phyloP scores from a whole-genome alignment of 2,888 invertebrate genomes.

The Punctoribates punctum region DNA sequence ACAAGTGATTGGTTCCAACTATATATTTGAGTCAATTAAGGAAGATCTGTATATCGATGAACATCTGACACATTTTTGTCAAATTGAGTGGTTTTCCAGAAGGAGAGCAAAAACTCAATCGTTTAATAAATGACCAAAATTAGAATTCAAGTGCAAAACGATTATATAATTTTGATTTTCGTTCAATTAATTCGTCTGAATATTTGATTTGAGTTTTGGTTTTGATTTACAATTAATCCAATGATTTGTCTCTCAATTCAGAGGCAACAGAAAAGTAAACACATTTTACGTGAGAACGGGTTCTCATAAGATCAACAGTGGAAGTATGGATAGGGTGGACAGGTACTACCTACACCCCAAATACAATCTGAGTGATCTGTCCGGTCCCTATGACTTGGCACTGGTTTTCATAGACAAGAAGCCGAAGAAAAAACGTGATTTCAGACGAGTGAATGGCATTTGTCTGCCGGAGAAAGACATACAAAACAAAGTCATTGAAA shows the following conservation, averaged over 20 bases:
- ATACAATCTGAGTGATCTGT: conserved; percentile 11
- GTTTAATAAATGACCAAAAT: too few species aligned
- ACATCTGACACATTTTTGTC: too few species aligned
- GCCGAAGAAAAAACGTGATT: background rate
- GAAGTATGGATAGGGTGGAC: background rate
- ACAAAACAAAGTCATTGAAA: background rate
- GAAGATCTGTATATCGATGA: background rate
- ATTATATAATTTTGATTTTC: background rate
- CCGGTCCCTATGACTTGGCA: conserved; percentile 14
- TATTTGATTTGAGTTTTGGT: background rate
- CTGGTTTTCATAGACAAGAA: background rate
- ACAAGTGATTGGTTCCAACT: too few species aligned
- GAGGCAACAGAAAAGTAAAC: conserved; percentile 14
- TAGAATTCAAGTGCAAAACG: too few species aligned
- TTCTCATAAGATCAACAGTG: background rate
- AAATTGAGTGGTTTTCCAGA: too few species aligned
- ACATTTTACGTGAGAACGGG: conserved; percentile 31
- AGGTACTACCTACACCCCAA: background rate
- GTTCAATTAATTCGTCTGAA: too few species aligned
- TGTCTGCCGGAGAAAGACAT: conserved; percentile 28
- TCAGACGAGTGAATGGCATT: background rate
- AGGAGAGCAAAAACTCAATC: too few species aligned
- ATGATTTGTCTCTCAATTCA: background rate
- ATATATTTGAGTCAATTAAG: too few species aligned
- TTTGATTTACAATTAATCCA: background rate